A percentile compares a stretch with the other conserved stretches of the same genome.
phyloP scores from a whole-genome alignment of 1,140 invertebrate species.

The Diachasma alloeum region DNA sequence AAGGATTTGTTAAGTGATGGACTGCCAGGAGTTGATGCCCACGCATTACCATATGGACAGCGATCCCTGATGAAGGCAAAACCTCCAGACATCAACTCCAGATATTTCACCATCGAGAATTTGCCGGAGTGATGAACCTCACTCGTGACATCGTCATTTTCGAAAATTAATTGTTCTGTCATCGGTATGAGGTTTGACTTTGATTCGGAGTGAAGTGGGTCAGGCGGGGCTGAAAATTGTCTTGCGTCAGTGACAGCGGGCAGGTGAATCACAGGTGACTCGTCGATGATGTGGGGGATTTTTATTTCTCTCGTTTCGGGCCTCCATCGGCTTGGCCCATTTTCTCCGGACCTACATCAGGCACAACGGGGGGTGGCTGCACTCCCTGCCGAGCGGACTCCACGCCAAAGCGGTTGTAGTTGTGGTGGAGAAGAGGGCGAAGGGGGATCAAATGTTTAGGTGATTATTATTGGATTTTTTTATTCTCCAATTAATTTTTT shows the following conservation, averaged over 20 bases:
- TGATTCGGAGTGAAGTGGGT: background rate
- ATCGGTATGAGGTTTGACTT: background rate
- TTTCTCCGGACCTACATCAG: constrained; percentile 24
- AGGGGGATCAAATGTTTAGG: constrained; percentile 38
- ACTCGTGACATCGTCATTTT: background rate
- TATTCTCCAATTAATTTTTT: background rate
- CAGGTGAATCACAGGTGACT: constrained; percentile 45
- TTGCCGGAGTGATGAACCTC: background rate
- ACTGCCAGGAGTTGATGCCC: constrained; percentile 36
- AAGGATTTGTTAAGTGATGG: constrained; percentile 52
- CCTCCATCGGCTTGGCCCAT: constrained; percentile 19
- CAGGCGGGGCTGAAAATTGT: background rate
- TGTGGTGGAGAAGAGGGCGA: background rate
- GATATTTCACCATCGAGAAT: background rate
- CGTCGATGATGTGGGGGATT: constrained; percentile 10
- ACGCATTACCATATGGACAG: background rate
- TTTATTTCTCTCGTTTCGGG: constrained; percentile 19
- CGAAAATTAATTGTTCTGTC: background rate
- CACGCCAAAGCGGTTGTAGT: constrained; percentile 48
- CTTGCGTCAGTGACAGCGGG: constrained; percentile 16
- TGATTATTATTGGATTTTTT: constrained; percentile 41
- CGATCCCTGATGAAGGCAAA: background rate
- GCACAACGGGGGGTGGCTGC: constrained; percentile 38
- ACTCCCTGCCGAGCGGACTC: constrained; percentile 40
- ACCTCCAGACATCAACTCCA: background rate